Conservation (phyloP, 2,797 vertebrate genomes). For the Pygocentrus nattereri region DNA sequence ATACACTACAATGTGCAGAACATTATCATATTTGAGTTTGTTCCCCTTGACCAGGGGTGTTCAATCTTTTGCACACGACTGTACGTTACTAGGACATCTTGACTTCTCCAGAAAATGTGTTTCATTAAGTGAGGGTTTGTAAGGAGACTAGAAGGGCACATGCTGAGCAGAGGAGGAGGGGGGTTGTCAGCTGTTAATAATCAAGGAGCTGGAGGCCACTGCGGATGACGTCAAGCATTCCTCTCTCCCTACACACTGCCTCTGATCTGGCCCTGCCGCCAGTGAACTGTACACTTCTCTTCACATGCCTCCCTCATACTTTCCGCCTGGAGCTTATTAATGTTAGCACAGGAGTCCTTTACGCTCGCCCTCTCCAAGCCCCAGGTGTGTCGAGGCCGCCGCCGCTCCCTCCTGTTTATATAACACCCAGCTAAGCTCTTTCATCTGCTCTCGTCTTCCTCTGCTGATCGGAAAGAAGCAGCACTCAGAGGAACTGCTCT, state of each 20-base stretch:
- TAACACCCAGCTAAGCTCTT: conserved; percentile 43
- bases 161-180: conserved; percentile 41
- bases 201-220: conserved; percentile 58
- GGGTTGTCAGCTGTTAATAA: conserved; percentile 62
- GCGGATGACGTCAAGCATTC: conserved; percentile 63
- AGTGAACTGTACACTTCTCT: conserved; percentile 42
- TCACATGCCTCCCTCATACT: conserved; percentile 49
- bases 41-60: too few relatives aligned
- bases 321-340: conserved; percentile 59
- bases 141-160: conserved; percentile 36
- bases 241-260: conserved; percentile 55
- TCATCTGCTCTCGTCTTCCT: conserved; percentile 40
- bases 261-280: conserved; percentile 49
- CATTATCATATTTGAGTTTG: too few relatives aligned
- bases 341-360: conserved; percentile 41
- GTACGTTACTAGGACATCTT: neutral
- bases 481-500: conserved; percentile 2
- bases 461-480: conserved; percentile 13
- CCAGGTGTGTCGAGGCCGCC: conserved; percentile 43
- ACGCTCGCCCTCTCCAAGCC: conserved; percentile 20
- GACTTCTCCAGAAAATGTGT: neutral
- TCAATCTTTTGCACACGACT: too few relatives aligned
- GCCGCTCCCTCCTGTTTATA: conserved; percentile 45
- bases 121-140: neutral
- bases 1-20: too few relatives aligned